These are phyloP conservation scores for Synergus laeviventris DNA, from an alignment of 2,888 invertebrate species.

Conservation along the genomic window DNA sequence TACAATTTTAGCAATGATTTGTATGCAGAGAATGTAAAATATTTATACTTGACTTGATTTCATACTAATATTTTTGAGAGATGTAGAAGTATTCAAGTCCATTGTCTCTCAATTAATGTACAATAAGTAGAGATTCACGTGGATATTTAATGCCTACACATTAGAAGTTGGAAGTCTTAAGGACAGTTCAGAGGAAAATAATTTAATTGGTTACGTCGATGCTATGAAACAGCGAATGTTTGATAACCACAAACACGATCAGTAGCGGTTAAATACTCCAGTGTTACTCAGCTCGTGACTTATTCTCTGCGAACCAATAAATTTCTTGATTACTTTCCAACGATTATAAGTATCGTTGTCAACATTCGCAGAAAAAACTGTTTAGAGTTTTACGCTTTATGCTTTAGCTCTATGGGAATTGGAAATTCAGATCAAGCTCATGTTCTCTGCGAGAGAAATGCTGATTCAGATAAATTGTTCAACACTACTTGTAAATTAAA, in stretches of 20 bases:
- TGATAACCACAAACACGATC: constrained; percentile 48
- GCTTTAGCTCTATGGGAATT: constrained; percentile 10
- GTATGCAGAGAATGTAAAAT: too few species aligned
- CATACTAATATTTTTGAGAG: too few species aligned
- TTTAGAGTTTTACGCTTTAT: constrained; percentile 2
- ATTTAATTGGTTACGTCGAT: constrained; percentile 53
- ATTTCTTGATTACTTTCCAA: constrained; percentile 46
- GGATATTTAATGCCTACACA: constrained; percentile 51
- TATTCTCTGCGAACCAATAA: constrained; percentile 25
- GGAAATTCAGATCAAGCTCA: constrained; percentile 33
- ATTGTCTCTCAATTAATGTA: constrained; percentile 53
- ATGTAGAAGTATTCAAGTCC: background rate
- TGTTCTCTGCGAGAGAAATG: constrained; percentile 27
- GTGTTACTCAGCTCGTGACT: constrained; percentile 26
- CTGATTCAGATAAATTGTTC: constrained; percentile 10
- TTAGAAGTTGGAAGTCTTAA: constrained; percentile 44
- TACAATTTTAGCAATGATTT: too few species aligned
- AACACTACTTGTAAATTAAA: background rate
- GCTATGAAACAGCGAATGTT: constrained; percentile 45
- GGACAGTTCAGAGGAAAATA: constrained; percentile 37
- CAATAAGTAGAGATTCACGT: constrained; percentile 54
- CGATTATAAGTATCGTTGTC: constrained; percentile 49
- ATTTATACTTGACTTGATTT: too few species aligned
- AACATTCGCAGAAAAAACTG: constrained; percentile 4
- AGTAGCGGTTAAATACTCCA: constrained; percentile 18